Evolutionary conservation across 2,888 invertebrate species (phyloP).

Genomic region (Seira musarum): DNA sequence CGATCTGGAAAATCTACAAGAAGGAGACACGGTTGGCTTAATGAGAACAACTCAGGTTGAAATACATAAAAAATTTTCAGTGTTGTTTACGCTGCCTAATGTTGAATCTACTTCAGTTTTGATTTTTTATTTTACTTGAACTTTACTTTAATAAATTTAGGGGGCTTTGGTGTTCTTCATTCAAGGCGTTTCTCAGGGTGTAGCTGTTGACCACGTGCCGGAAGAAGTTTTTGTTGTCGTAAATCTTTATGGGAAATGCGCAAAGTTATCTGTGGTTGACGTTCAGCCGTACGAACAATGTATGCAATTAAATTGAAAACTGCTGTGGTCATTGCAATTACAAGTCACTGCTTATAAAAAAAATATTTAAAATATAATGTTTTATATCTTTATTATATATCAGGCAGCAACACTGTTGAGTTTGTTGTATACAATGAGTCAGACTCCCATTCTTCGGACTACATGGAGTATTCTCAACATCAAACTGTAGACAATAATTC

Average conservation of each 20-base stretch:
- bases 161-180: slow-evolving; percentile 90
- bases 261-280: slow-evolving; percentile 79
- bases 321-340: slow-evolving; percentile 8
- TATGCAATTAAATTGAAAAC: slow-evolving; percentile 31
- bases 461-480: slow-evolving; percentile 1
- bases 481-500: slow-evolving; percentile 65
- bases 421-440: slow-evolving; percentile 64
- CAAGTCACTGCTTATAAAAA: not conserved
- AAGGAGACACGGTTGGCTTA: slow-evolving; percentile 88
- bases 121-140: slow-evolving; percentile 14
- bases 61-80: slow-evolving; percentile 19
- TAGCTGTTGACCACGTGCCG: slow-evolving; percentile 87
- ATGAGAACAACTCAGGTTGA: slow-evolving; percentile 83
- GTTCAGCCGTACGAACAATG: slow-evolving; percentile 68
- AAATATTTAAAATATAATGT: too few relatives aligned
- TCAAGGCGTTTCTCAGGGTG: slow-evolving; percentile 90
- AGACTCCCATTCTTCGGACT: slow-evolving; percentile 13
- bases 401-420: slow-evolving; percentile 68
- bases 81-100: slow-evolving; percentile 7
- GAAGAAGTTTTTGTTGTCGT: slow-evolving; percentile 82
- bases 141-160: slow-evolving; percentile 72
- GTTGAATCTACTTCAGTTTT: slow-evolving; percentile 5
- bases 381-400: too few relatives aligned
- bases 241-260: slow-evolving; percentile 88
- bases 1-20: slow-evolving; percentile 86